Conservation (phyloP, 2,113 vertebrate genomes). For the Atlantisia rogersi region DNA sequence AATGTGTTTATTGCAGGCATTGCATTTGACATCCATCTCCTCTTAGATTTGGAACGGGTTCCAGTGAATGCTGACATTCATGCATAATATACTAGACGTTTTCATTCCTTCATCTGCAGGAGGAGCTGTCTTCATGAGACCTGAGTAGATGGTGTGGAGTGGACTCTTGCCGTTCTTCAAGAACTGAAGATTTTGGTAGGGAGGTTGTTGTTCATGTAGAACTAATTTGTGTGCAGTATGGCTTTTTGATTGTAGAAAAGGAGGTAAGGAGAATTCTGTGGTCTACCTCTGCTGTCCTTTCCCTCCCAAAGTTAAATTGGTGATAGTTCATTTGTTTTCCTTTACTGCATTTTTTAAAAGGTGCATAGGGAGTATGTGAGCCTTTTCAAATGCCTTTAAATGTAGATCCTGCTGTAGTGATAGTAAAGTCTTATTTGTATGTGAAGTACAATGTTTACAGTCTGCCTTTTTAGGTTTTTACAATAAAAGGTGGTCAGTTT, state of each 20-base stretch:
- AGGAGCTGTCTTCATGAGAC: background rate
- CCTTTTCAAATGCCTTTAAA: background rate
- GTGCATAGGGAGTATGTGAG: background rate
- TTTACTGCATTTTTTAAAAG: background rate
- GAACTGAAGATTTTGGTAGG: background rate
- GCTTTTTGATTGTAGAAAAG: background rate
- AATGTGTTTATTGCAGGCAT: background rate
- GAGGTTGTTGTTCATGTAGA: background rate
- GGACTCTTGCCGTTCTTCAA: background rate
- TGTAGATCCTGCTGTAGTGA: background rate
- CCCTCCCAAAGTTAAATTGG: background rate
- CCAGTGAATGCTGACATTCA: background rate
- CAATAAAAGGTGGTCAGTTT: background rate
- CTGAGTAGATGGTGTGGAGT: background rate
- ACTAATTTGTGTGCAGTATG: background rate
- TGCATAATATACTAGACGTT: background rate
- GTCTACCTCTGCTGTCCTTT: background rate
- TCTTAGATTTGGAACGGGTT: background rate
- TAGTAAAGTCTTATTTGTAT: background rate
- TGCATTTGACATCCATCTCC: background rate
- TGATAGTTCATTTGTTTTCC: background rate
- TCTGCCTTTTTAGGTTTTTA: background rate
- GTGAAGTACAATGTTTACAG: background rate
- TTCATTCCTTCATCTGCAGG: background rate
- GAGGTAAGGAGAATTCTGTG: background rate